Evolutionary conservation across 2,888 invertebrate genomes (phyloP).

Genomic region (Campopleginae sp.): DNA sequence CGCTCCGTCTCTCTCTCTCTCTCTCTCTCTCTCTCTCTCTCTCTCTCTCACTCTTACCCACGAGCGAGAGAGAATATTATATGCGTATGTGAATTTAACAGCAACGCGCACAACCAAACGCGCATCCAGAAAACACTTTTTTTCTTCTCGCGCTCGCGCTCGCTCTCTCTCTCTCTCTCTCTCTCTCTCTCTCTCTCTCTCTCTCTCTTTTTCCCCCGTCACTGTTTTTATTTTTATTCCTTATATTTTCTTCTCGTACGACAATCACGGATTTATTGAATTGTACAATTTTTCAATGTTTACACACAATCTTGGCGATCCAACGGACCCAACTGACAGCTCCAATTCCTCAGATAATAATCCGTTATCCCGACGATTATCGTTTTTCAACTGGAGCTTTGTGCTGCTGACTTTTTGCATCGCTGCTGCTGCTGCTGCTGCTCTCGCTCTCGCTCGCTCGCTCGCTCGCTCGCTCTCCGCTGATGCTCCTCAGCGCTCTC

Average conservation of each 20-base stretch:
- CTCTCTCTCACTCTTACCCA: constrained; percentile 31
- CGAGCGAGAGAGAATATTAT: constrained; percentile 35
- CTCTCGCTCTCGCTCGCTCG: constrained; percentile 28
- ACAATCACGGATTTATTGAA: constrained; percentile 35
- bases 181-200: background rate
- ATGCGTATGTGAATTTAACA: constrained; percentile 40
- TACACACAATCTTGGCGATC: constrained; percentile 12
- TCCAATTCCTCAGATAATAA: constrained; percentile 26
- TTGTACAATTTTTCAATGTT: constrained; percentile 25
- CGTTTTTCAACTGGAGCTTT: constrained; percentile 60
- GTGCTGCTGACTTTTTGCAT: constrained; percentile 57
- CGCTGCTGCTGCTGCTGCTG: constrained; percentile 48
- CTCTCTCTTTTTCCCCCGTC: constrained; percentile 2
- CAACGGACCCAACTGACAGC: constrained; percentile 23
- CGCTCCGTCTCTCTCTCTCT: constrained; percentile 29
- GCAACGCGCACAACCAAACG: constrained; percentile 63
- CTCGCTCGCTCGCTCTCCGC: constrained; percentile 1
- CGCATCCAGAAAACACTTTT: constrained; percentile 60
- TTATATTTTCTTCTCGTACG: background rate
- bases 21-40: constrained; percentile 28
- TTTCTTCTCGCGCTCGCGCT: background rate
- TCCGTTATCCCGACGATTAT: constrained; percentile 50
- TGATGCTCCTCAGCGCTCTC: constrained; percentile 50
- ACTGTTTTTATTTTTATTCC: constrained; percentile 9
- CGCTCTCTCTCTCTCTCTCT: background rate